Conservation (phyloP, 2,797 vertebrate species). For the Emys orbicularis region DNA sequence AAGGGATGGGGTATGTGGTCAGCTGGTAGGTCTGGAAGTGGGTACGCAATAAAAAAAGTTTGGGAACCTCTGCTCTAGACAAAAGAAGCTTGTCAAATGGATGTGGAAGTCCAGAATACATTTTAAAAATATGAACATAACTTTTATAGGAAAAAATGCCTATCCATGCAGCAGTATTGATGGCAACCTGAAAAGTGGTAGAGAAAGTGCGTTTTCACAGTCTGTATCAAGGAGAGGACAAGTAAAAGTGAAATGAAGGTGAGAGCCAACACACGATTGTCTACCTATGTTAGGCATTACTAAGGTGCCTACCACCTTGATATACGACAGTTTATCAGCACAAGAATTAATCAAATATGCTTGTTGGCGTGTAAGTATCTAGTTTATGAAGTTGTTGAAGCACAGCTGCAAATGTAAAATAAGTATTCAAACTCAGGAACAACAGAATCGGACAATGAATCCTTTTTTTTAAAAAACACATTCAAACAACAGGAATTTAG, state of each 20-base stretch:
- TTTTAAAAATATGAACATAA: background rate
- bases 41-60: too few relatives aligned
- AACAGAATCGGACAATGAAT: slow-evolving; percentile 34
- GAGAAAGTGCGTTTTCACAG: background rate
- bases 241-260: background rate
- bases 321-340: background rate
- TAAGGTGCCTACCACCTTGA: background rate
- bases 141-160: background rate
- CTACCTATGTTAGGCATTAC: background rate
- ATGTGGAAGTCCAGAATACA: background rate
- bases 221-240: background rate
- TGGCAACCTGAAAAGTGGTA: background rate
- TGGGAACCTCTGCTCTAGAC: background rate
- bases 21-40: too few relatives aligned
- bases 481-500: background rate
- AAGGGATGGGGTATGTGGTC: too few relatives aligned
- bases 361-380: background rate
- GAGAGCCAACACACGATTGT: background rate
- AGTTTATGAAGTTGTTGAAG: slow-evolving; percentile 3
- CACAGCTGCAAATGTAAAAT: slow-evolving; percentile 1
- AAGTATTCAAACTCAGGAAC: slow-evolving; percentile 1
- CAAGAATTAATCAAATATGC: background rate
- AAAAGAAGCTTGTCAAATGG: background rate
- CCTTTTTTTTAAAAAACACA: background rate
- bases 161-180: background rate